Percentiles rank a stretch among this genome's conserved stretches.
phyloP scores from a whole-genome alignment of 2,888 invertebrate genomes.

The Chironomus tentans region DNA sequence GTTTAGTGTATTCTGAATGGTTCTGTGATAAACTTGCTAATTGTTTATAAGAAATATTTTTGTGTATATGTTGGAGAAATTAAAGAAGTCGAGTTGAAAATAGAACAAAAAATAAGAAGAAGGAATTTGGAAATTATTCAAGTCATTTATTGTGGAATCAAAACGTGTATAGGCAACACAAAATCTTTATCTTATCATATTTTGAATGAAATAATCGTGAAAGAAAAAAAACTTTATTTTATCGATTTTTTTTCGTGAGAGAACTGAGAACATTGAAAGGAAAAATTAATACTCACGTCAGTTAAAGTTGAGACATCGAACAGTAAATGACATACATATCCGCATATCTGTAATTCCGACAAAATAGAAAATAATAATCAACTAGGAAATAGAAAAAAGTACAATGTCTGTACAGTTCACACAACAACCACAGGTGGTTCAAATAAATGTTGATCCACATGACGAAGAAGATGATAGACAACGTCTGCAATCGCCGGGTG shows the following conservation, averaged over 20 bases:
- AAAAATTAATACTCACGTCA: not conserved
- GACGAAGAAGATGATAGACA: conserved; percentile 5
- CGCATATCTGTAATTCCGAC: not conserved
- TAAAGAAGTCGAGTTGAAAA: not conserved
- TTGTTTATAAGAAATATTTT: not conserved
- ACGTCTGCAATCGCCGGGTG: not conserved
- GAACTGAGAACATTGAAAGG: too few relatives aligned
- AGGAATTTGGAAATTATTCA: not conserved
- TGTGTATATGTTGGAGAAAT: not conserved
- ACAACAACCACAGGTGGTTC: conserved; percentile 14
- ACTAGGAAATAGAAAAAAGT: not conserved
- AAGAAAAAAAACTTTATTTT: not conserved
- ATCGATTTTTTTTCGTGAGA: not conserved
- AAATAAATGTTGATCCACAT: not conserved
- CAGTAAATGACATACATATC: not conserved
- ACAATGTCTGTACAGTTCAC: conserved; percentile 18
- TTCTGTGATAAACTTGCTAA: not conserved
- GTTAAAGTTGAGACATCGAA: not conserved
- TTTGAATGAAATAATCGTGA: not conserved
- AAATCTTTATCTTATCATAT: too few relatives aligned
- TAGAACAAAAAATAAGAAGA: not conserved
- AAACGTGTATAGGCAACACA: not conserved
- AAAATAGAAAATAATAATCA: not conserved
- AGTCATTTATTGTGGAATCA: not conserved
- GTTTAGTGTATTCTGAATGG: not conserved